Percentiles rank a stretch among this genome's conserved stretches.
phyloP scores from a whole-genome alignment of 1,140 invertebrate species.

The Geopemphigus sp. region DNA sequence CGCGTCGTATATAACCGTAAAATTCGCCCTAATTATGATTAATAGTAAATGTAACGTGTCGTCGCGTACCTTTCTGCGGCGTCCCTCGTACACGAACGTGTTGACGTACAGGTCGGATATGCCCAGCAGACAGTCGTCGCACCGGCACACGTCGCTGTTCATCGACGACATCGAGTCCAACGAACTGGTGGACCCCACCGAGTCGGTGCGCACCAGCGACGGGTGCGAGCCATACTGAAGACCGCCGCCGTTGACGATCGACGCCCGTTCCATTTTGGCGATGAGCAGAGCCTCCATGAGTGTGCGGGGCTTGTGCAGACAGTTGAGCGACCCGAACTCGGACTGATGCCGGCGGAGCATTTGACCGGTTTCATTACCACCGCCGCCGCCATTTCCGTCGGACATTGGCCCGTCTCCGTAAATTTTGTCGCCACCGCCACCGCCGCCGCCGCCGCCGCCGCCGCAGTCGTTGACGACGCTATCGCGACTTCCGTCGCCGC shows the following conservation, averaged over 20 bases:
- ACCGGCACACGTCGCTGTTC: conserved; percentile 71
- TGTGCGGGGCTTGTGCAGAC: conserved; percentile 61
- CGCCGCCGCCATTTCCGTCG: background rate
- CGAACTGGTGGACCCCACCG: conserved; percentile 74
- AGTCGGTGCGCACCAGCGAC: conserved; percentile 67
- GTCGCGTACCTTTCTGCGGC: conserved; percentile 64
- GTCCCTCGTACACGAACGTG: conserved; percentile 57
- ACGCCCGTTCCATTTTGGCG: conserved; percentile 69
- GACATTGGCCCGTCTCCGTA: conserved; percentile 27
- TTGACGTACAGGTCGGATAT: conserved; percentile 72
- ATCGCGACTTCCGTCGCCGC: conserved; percentile 51
- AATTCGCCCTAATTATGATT: too few relatives aligned
- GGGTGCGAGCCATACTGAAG: conserved; percentile 54
- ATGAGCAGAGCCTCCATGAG: conserved; percentile 74
- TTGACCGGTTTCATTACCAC: background rate
- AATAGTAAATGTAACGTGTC: too few relatives aligned
- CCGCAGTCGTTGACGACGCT: conserved; percentile 46
- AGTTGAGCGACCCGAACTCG: conserved; percentile 54
- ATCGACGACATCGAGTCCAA: conserved; percentile 66
- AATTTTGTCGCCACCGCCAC: background rate
- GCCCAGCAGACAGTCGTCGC: conserved; percentile 78
- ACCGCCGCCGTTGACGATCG: conserved; percentile 48
- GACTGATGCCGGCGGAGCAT: conserved; percentile 11
- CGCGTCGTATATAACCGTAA: too few relatives aligned
- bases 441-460: conserved; percentile 49